Base-by-base conservation (phyloP, 1,140 invertebrate genomes). In the Procambarus clarkii region DNA sequence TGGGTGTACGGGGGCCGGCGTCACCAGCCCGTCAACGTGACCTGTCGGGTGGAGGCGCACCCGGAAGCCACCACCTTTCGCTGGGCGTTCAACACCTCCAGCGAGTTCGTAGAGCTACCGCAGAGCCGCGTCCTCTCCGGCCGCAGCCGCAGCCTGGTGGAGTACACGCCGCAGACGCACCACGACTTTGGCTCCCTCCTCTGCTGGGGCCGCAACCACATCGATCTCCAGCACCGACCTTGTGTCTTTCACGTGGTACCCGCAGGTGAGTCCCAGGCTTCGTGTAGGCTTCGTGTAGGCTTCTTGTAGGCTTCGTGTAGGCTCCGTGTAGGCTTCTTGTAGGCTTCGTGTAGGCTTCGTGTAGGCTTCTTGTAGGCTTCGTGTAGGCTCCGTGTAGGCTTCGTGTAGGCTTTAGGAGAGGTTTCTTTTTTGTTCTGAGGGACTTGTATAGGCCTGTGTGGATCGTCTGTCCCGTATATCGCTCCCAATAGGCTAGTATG, bases 131-230 rank as follows among this genome's bases (percentile, higher is more conserved):
- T 88, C 54, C 69, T 60, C 71, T 85, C 77, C 11, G 34, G 54
- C 13, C 69, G 88, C 34, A 58, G 76, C 54, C 86, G 84, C n/a
- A 91, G 89, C 74, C 81, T 89, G 69, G 81, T 98, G 48, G 96
- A 96, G 2, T 98, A 97, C 94, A 97, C 96, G 3, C 98, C 98
- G 2, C 95, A 97, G n/a, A 97, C 96, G 0, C 97, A 97, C 93
- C 95, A 96, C 91, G 97, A 97, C 94, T 97, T 97, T 92, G 97
- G 97, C 15, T 96, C 96, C 0, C 94, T 97, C 9, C 94, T 96
- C 3, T 97, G 97, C 93, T 94, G 93, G 92, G 94, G 92, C 9
- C 96, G 95, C 84, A 97, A 97, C 94, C 94, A 95, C 2, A 96
- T 96, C 3, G 96, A 96, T 7, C 95, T 96, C 83, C 96, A 97